phyloP scores from a whole-genome alignment of 2,888 invertebrate species.

The Drosophila colorata region DNA sequence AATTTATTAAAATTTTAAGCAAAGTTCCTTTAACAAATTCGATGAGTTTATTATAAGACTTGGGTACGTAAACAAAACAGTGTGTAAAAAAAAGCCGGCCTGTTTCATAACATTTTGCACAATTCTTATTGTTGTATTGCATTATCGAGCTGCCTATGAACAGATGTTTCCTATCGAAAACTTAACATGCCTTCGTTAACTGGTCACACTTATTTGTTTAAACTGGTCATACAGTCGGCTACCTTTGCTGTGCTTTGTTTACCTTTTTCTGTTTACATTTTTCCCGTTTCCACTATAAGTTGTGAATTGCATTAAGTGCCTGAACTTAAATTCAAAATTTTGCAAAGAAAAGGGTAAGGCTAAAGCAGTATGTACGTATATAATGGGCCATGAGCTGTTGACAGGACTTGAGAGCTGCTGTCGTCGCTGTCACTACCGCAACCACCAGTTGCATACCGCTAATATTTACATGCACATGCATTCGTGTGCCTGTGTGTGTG shows the following conservation, averaged over 20 bases:
- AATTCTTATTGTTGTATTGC: slow-evolving; percentile 11
- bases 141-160: slow-evolving; percentile 21
- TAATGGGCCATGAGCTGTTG: neutral
- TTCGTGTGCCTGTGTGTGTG: neutral
- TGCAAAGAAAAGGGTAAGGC: slow-evolving; percentile 9
- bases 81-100: slow-evolving; percentile 40
- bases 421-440: slow-evolving; percentile 8
- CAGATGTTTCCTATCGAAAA: slow-evolving; percentile 42
- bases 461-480: slow-evolving; percentile 16
- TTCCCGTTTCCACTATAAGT: neutral
- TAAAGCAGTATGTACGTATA: neutral
- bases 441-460: slow-evolving; percentile 60
- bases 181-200: slow-evolving; percentile 11
- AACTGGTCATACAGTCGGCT: slow-evolving; percentile 13
- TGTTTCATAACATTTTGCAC: slow-evolving; percentile 56
- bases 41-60: slow-evolving; percentile 13
- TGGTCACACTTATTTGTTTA: slow-evolving; percentile 46
- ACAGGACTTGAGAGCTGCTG: neutral
- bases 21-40: slow-evolving; percentile 15
- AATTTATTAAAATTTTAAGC: slow-evolving; percentile 37
- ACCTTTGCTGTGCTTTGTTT: slow-evolving; percentile 37
- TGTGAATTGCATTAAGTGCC: slow-evolving; percentile 1
- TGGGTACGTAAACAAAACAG: slow-evolving; percentile 29
- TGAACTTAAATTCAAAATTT: slow-evolving; percentile 6
- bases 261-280: slow-evolving; percentile 55